Evolutionary conservation across 2,113 vertebrate genomes (phyloP).

Genomic region (Phyllostomus hastatus): DNA sequence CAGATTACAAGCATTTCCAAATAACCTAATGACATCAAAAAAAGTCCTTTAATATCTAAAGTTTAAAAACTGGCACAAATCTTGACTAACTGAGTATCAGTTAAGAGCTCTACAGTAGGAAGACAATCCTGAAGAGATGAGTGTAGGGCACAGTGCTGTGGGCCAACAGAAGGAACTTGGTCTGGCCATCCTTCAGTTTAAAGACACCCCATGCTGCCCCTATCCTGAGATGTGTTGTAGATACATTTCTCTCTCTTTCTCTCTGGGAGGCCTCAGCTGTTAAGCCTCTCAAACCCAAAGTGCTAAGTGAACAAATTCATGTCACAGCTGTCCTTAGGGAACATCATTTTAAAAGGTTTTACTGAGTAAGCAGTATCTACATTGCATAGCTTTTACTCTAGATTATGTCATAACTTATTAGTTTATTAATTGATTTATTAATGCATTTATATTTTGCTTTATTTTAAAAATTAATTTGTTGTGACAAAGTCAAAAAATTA

Average conservation of each 20-base stretch:
- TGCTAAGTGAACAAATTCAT: background rate
- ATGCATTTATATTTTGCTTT: background rate
- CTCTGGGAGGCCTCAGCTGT: background rate
- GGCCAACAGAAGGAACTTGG: background rate
- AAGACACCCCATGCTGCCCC: background rate
- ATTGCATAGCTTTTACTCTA: background rate
- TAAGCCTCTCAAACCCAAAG: background rate
- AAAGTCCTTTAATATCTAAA: background rate
- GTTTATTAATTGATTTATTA: background rate
- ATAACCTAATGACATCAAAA: background rate
- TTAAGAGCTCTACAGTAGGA: background rate
- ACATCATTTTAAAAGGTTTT: background rate
- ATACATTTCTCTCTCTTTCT: background rate
- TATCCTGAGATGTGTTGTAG: background rate
- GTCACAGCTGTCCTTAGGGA: background rate
- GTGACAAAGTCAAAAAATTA: background rate
- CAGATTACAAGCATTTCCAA: background rate
- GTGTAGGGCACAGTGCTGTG: background rate
- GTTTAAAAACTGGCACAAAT: background rate
- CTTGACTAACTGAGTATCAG: background rate
- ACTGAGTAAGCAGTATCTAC: background rate
- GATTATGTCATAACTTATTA: background rate
- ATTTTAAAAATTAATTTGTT: background rate
- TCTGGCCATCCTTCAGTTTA: background rate
- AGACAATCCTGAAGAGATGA: background rate